phyloP scores from a whole-genome alignment of 2,113 vertebrate species.

The Brachyhypopomus gauderio region DNA sequence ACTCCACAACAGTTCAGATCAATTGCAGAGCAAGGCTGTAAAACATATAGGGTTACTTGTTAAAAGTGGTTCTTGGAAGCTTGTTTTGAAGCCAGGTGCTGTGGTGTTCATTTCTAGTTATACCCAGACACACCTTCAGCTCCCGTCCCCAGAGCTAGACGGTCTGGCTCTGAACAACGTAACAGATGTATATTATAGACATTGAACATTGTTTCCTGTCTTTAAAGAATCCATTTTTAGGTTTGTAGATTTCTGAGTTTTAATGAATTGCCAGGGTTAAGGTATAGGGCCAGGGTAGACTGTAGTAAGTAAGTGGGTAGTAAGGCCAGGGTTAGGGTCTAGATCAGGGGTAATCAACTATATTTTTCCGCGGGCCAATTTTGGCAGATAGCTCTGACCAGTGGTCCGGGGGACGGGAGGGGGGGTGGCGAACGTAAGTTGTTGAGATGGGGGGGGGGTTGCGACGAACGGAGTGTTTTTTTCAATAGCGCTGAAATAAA shows the following conservation, averaged over 20 bases:
- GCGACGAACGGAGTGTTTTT: no score
- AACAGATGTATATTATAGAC: conserved; percentile 41
- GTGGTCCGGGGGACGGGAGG: no score
- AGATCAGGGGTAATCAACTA: no score
- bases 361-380: no score
- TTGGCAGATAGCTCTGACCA: no score
- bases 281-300: not conserved
- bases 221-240: conserved; percentile 33
- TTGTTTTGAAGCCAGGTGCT: conserved; percentile 24
- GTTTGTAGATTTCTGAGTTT: conserved; percentile 4
- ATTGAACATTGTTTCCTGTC: conserved; percentile 38
- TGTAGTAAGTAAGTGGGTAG: no score
- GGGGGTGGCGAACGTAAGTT: no score
- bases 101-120: conserved; percentile 16
- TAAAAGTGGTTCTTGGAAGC: conserved; percentile 48
- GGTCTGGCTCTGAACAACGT: conserved; percentile 9
- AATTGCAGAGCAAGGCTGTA: conserved; percentile 37
- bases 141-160: conserved; percentile 1
- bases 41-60: conserved; percentile 48
- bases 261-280: not conserved
- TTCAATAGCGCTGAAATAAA: no score
- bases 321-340: no score
- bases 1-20: conserved; percentile 28
- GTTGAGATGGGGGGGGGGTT: no score
- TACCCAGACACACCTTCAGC: not conserved